Evolutionary conservation across 2,888 invertebrate species (phyloP), one percentile per base, ranked within the genome.

Genomic region (Frankliniella intonsa): DNA sequence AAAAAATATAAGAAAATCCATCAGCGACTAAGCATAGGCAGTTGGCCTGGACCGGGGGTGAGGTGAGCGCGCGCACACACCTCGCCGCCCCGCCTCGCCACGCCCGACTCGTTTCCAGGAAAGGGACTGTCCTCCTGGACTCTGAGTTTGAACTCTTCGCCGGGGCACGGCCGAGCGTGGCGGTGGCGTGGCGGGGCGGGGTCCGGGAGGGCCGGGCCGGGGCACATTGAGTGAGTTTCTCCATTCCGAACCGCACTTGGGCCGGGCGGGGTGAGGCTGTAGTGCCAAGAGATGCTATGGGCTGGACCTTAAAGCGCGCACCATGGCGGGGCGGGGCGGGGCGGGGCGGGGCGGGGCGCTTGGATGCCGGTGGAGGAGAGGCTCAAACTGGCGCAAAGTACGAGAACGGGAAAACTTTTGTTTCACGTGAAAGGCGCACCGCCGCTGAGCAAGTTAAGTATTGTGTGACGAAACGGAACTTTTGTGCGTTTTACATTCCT

Each of bases 391-490:
- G 69, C 69, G 69, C 69, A 76, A 76, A 76, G 69, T 76, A 76
- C 69, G 69, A 25, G 22, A 76, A 76, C 69, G 69, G 69, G 22
- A 22, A 76, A 76, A 76, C 69, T 76, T 76, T 76, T 76, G 69
- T 76, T 76, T 76, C 69, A 25, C 69, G 69, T 76, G 69, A 76
- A 76, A 76, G 69, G 69, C 69, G 69, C 69, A 76, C 69, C 69
- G 69, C 69, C 69, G 69, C 62, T 62, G 19, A 76, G 69, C 25
- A 76, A 76, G 69, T 76, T 76, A 76, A 76, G 69, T 22, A 76
- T 76, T 76, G 69, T 76, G 69, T 76, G 69, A 76, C 69, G 69
- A 76, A 76, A 76, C 69, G 69, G 69, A 76, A 76, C 69, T 76
- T 76, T 76, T 22, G 69, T 76, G 69, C 69, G 69, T 76, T 76